These are phyloP conservation scores for Stylophora pistillata DNA, from an alignment of 64 coral and sea anemone species.

Conservation along the genomic window DNA sequence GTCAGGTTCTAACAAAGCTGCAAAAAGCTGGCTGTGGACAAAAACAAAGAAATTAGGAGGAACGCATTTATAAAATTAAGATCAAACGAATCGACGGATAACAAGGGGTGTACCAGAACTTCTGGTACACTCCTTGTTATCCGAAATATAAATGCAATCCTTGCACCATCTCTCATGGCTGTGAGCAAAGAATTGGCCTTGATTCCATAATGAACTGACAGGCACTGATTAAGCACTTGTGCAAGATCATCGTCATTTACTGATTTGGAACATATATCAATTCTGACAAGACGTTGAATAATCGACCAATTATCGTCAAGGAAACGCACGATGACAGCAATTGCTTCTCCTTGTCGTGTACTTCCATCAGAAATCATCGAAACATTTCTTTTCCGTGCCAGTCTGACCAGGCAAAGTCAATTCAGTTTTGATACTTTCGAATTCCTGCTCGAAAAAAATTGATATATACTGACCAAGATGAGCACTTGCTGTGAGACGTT, in stretches of 20 bases:
- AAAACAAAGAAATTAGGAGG: too few relatives aligned
- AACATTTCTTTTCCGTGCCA: constrained; percentile 42
- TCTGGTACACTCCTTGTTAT: too few relatives aligned
- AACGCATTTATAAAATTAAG: too few relatives aligned
- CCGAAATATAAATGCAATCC: constrained; percentile 42
- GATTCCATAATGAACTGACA: constrained; percentile 55
- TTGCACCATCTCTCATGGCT: constrained; percentile 56
- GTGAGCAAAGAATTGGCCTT: constrained; percentile 34
- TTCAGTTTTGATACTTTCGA: constrained; percentile 61
- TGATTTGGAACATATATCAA: constrained; percentile 64
- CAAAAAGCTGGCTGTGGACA: too few relatives aligned
- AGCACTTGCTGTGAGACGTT: constrained; percentile 60
- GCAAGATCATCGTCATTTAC: constrained; percentile 56
- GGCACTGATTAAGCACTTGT: constrained; percentile 47
- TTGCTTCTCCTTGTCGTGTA: constrained; percentile 61
- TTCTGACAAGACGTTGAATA: constrained; percentile 56
- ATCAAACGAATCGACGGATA: too few relatives aligned
- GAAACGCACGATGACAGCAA: constrained; percentile 54
- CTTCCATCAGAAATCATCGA: constrained; percentile 55
- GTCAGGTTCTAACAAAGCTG: too few relatives aligned
- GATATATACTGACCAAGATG: constrained; percentile 72
- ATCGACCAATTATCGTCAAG: constrained; percentile 53
- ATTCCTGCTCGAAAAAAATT: constrained; percentile 63
- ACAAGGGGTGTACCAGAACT: too few relatives aligned
- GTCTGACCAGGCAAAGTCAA: constrained; percentile 50